Evolutionary conservation across 2,888 invertebrate species (phyloP).

Genomic region (Parnassius orleans): DNA sequence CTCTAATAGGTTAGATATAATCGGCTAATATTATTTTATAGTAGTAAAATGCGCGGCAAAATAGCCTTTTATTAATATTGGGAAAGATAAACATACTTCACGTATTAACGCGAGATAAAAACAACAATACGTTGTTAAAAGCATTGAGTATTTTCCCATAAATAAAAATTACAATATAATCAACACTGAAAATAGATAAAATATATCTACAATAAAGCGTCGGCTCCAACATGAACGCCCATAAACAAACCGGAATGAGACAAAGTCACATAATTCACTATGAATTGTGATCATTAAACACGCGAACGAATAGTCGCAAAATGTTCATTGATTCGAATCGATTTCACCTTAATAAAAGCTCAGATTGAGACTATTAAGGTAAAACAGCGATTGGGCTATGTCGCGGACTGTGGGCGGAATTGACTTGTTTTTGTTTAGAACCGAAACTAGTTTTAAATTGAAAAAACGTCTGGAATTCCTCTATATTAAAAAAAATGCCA

Average conservation of each 20-base stretch:
- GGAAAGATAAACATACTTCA: too few relatives aligned
- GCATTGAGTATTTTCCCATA: neutral
- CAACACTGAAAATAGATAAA: conserved; percentile 44
- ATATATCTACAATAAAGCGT: conserved; percentile 44
- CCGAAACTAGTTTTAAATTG: neutral
- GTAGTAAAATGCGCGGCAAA: too few relatives aligned
- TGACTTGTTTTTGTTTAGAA: neutral
- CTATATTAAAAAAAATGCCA: too few relatives aligned
- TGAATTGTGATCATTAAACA: conserved; percentile 69
- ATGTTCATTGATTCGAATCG: conserved; percentile 40
- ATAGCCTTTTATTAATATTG: too few relatives aligned
- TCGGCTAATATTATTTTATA: too few relatives aligned
- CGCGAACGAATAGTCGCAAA: conserved; percentile 56
- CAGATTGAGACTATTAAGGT: conserved; percentile 45
- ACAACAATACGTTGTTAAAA: neutral
- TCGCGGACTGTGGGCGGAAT: conserved; percentile 17
- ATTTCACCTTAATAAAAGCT: conserved; percentile 44
- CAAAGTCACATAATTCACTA: conserved; percentile 66
- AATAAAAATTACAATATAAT: conserved; percentile 33
- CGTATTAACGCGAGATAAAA: neutral
- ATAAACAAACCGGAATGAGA: conserved; percentile 71
- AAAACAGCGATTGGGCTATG: conserved; percentile 53
- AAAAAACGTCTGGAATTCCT: too few relatives aligned
- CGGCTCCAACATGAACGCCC: conserved; percentile 55
- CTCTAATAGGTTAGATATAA: neutral